Evolutionary conservation across 2,888 invertebrate species (phyloP).

Genomic region (Trichopoda pennipes): DNA sequence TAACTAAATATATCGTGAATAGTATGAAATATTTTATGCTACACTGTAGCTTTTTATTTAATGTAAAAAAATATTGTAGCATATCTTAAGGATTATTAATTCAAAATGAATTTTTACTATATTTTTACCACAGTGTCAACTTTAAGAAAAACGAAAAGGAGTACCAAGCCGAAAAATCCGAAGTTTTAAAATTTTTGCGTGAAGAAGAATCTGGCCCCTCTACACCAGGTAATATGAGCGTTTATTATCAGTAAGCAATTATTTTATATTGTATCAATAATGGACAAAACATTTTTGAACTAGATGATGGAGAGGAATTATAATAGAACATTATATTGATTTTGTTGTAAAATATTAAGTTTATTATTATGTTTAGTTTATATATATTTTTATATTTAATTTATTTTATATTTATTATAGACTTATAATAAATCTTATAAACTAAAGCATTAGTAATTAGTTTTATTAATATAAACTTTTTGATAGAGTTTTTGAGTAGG

Average conservation of each 20-base stretch:
- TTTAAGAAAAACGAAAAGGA: conserved; percentile 97
- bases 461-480: background rate
- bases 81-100: conserved; percentile 9
- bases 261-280: conserved; percentile 76
- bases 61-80: conserved; percentile 42
- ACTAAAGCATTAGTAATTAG: too few species aligned
- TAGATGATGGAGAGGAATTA: conserved; percentile 74
- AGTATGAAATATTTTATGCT: too few species aligned
- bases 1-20: too few species aligned
- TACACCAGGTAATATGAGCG: conserved; percentile 84
- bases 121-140: conserved; percentile 87
- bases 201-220: conserved; percentile 89
- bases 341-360: background rate
- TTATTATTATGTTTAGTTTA: background rate
- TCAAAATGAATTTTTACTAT: background rate
- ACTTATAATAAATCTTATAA: too few species aligned
- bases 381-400: too few species aligned
- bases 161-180: conserved; percentile 92
- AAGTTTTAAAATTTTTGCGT: conserved; percentile 94
- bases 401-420: too few species aligned
- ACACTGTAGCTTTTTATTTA: background rate
- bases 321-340: background rate
- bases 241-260: conserved; percentile 76
- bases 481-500: background rate
- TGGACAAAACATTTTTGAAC: conserved; percentile 75